Conservation (phyloP, 2,797 vertebrate genomes). For the Chaenodraco wilsoni region DNA sequence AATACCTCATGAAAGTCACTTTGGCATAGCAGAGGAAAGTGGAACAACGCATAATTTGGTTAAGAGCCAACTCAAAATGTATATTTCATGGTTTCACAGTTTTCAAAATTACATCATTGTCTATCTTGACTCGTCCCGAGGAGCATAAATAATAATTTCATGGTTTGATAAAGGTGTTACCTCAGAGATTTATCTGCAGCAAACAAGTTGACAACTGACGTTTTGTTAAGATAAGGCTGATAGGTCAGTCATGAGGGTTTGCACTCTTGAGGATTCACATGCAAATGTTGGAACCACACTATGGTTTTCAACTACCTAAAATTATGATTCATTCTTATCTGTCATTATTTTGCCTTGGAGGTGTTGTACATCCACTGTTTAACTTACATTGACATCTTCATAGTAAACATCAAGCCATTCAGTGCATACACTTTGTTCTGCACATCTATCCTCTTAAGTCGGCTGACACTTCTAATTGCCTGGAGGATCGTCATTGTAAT, state of each 20-base stretch:
- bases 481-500: constrained; percentile 29
- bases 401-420: constrained; percentile 30
- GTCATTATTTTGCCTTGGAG: constrained; percentile 38
- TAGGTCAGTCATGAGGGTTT: constrained; percentile 54
- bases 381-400: constrained; percentile 61
- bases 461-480: constrained; percentile 56
- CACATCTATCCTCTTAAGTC: constrained; percentile 50
- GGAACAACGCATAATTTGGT: constrained; percentile 47
- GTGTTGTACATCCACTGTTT: constrained; percentile 48
- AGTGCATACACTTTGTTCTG: constrained; percentile 36
- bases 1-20: constrained; percentile 37
- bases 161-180: constrained; percentile 62
- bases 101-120: constrained; percentile 60
- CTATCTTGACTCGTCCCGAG: constrained; percentile 48
- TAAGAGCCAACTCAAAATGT: constrained; percentile 53
- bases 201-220: constrained; percentile 36
- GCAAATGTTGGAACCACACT: constrained; percentile 38
- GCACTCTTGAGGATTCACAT: constrained; percentile 53
- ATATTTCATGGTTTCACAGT: constrained; percentile 66
- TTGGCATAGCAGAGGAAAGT: constrained; percentile 17
- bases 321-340: constrained; percentile 40
- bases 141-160: constrained; percentile 67
- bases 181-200: constrained; percentile 51
- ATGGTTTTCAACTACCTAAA: constrained; percentile 51
- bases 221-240: constrained; percentile 49